These are phyloP conservation scores for Diaphora mendica DNA, from an alignment of 2,888 invertebrate species.

Conservation along the genomic window DNA sequence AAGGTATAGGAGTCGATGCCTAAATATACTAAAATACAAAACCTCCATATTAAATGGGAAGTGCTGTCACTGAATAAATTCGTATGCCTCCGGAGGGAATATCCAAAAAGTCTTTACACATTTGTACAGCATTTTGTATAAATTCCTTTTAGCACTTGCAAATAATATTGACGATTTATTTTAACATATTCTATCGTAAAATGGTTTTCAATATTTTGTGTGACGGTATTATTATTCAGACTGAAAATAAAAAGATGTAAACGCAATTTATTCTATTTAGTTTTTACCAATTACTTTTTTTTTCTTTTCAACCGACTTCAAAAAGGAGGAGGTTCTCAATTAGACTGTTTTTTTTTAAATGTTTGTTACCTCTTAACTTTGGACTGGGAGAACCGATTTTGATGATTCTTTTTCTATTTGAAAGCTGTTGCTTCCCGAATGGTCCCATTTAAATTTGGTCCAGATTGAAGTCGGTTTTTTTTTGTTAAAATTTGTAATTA, in stretches of 20 bases:
- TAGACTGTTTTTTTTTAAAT: too few relatives aligned
- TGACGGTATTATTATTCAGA: not conserved
- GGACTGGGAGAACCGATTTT: too few relatives aligned
- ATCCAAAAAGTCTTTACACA: slow-evolving; percentile 7
- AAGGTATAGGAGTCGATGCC: not conserved
- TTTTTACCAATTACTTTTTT: not conserved
- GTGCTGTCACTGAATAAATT: slow-evolving; percentile 15
- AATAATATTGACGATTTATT: not conserved
- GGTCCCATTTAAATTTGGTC: too few relatives aligned
- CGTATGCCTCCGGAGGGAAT: slow-evolving; percentile 13
- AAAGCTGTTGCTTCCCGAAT: too few relatives aligned
- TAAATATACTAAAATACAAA: slow-evolving; percentile 29
- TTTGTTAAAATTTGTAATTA: too few relatives aligned
- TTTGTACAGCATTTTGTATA: slow-evolving; percentile 5
- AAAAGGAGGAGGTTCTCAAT: too few relatives aligned
- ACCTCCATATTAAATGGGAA: not conserved
- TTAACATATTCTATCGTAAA: slow-evolving; percentile 1
- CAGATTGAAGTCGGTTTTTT: too few relatives aligned
- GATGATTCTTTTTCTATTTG: too few relatives aligned
- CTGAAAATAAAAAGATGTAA: not conserved
- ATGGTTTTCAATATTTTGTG: not conserved
- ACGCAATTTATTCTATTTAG: not conserved
- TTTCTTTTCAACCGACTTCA: too few relatives aligned
- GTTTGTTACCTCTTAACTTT: too few relatives aligned
- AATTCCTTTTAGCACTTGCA: slow-evolving; percentile 12